Percentiles rank a stretch among this genome's conserved stretches.
Conservation (phyloP, 30 jellyfish, hydroid and myxozoan genomes). For the Pelagia noctiluca region DNA sequence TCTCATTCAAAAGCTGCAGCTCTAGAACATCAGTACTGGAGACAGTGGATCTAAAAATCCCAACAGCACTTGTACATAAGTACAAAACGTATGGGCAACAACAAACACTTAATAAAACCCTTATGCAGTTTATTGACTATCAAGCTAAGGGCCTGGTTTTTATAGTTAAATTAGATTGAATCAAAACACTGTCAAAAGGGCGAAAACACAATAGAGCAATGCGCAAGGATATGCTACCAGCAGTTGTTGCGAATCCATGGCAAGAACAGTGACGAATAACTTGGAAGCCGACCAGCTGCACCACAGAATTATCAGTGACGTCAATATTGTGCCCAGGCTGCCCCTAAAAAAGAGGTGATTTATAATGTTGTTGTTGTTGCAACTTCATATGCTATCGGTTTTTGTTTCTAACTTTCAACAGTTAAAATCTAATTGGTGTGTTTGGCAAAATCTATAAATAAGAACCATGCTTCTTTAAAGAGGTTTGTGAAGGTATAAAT, state of each 20-base stretch:
- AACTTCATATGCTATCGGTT: too few species aligned
- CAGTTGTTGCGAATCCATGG: slow-evolving; percentile 97
- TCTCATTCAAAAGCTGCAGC: too few species aligned
- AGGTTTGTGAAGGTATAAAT: too few species aligned
- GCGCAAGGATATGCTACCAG: slow-evolving; percentile 99
- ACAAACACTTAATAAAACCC: background rate
- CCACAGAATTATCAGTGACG: slow-evolving; percentile 84
- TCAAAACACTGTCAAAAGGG: slow-evolving; percentile 92
- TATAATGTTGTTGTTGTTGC: background rate
- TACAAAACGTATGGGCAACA: background rate
- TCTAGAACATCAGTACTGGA: background rate
- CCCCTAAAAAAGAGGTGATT: slow-evolving; percentile 66
- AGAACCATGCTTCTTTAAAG: too few species aligned
- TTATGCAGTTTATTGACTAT: background rate
- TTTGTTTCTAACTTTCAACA: too few species aligned
- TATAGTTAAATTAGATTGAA: background rate
- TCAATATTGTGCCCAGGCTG: slow-evolving; percentile 84
- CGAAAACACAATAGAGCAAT: slow-evolving; percentile 91
- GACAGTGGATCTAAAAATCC: background rate
- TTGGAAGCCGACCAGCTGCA: slow-evolving; percentile 98
- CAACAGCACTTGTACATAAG: too few species aligned
- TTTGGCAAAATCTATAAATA: too few species aligned
- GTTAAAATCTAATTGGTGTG: too few species aligned
- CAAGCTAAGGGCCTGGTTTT: background rate
- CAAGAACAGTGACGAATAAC: slow-evolving; percentile 91